Evolutionary conservation across 2,888 invertebrate genomes (phyloP), one percentile per base, ranked within the genome.

Genomic region (Theretra japonica): DNA sequence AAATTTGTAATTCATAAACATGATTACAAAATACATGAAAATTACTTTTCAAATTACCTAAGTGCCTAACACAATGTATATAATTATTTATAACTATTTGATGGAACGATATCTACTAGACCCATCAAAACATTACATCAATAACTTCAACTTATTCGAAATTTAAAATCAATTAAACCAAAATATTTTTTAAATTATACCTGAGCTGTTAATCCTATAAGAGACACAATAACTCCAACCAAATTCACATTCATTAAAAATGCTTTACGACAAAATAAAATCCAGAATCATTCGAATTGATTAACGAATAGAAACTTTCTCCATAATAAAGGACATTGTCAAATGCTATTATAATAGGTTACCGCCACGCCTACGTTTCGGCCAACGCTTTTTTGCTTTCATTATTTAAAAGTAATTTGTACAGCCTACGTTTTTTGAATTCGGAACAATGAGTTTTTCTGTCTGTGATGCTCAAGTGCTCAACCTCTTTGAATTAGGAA

Each of bases 231-330:
- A 48, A 7, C 5, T 4, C 3, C 4, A 5, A 69, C 69, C 28
- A 60, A 41, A 58, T 58, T 58, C 23, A 70, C 19, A 33, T n/a
- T 41, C 58, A 57, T 69, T 69, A 57, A 58, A 58, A 70, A 70
- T 57, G 21, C 62, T 41, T 62, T 62, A 62, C 33, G 33, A 41
- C n/a, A 21, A 53, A n/a, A n/a, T 28, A 53, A n/a, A n/a, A 5
- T 71, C 33, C 30, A 65, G 62, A 71, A 72, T 72, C 72, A 72
- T 72, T 69, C 69, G 53, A 41, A 69, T 60, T 60, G 72, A 72
- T 72, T 72, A 69, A 72, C 60, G 68, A 15, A 50, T 59, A 59
- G 23, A 19, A 56, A 53, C 70, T 71, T 71, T 65, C 62, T 65
- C 33, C 33, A 23, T 71, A 48, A 65, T 65, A 41, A 65, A 48